These are phyloP conservation scores for Mormyrus proboscirostris DNA, from an alignment of 2,797 vertebrate genomes.

Conservation along the genomic window DNA sequence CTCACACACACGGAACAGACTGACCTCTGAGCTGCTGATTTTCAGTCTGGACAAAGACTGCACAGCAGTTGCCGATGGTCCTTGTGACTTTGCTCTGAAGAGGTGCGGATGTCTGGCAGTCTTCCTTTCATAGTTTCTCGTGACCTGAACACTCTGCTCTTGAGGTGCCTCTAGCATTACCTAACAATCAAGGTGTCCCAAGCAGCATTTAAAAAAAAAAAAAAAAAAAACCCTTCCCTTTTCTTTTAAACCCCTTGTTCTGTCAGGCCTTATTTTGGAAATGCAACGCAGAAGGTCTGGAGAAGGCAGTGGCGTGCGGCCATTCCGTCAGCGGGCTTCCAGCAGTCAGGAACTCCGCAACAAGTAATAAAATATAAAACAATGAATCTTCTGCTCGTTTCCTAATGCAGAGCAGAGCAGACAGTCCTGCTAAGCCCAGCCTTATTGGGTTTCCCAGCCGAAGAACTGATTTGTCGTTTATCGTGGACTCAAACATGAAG, in stretches of 20 bases:
- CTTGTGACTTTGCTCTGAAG: not conserved
- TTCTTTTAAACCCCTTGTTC: not conserved
- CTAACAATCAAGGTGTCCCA: constrained; percentile 7
- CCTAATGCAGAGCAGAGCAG: constrained; percentile 12
- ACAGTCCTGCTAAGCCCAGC: not conserved
- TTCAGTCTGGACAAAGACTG: not conserved
- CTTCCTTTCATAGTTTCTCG: not conserved
- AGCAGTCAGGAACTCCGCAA: constrained; percentile 19
- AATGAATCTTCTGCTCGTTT: constrained; percentile 12
- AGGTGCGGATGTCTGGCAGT: not conserved
- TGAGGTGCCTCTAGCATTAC: not conserved
- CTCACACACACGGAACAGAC: not conserved
- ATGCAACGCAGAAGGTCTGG: constrained; percentile 9
- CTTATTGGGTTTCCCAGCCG: constrained; percentile 19
- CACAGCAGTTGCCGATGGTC: not conserved
- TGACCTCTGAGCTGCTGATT: not conserved
- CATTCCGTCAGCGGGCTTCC: not conserved
- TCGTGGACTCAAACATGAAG: not conserved
- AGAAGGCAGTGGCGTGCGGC: not conserved
- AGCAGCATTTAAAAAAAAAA: not conserved
- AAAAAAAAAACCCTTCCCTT: not conserved
- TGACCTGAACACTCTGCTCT: not conserved
- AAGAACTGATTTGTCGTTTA: constrained; percentile 11
- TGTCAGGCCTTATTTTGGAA: constrained; percentile 20
- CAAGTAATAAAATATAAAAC: constrained; percentile 20